phyloP scores from a whole-genome alignment of 2,113 vertebrate species.

The Nanger granti region DNA sequence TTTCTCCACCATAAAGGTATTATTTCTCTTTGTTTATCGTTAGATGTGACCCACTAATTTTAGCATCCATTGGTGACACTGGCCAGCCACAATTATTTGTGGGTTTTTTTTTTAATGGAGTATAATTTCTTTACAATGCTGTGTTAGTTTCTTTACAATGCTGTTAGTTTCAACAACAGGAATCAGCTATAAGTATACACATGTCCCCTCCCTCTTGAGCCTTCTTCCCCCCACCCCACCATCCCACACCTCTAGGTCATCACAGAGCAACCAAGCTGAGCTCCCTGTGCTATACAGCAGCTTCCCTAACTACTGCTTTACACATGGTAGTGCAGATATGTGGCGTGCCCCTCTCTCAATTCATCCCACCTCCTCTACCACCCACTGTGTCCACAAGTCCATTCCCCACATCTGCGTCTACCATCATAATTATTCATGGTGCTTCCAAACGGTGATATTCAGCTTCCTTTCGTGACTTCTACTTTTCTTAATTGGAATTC shows the following conservation, averaged over 20 bases:
- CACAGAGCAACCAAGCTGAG: not conserved
- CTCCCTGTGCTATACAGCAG: not conserved
- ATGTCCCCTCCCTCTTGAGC: not conserved
- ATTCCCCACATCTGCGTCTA: not conserved
- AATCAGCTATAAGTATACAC: not conserved
- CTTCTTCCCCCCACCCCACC: accelerated
- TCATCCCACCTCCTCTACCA: not conserved
- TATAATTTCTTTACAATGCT: not conserved
- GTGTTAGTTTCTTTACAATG: not conserved
- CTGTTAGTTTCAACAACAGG: not conserved
- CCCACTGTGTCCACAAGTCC: not conserved
- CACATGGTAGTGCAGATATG: not conserved
- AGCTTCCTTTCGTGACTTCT: not conserved
- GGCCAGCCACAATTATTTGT: not conserved
- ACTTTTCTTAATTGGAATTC: not conserved
- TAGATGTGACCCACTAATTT: not conserved
- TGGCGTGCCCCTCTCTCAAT: not conserved
- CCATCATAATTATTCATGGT: not conserved
- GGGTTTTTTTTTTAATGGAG: not conserved
- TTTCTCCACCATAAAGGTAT: not conserved
- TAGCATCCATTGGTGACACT: not conserved
- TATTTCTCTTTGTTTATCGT: not conserved
- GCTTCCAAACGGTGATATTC: not conserved
- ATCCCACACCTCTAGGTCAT: not conserved
- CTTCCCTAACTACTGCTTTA: not conserved